Evolutionary conservation across 2,113 vertebrate genomes (phyloP), one percentile per base, ranked within the genome.

Genomic region (Echinops telfairi): DNA sequence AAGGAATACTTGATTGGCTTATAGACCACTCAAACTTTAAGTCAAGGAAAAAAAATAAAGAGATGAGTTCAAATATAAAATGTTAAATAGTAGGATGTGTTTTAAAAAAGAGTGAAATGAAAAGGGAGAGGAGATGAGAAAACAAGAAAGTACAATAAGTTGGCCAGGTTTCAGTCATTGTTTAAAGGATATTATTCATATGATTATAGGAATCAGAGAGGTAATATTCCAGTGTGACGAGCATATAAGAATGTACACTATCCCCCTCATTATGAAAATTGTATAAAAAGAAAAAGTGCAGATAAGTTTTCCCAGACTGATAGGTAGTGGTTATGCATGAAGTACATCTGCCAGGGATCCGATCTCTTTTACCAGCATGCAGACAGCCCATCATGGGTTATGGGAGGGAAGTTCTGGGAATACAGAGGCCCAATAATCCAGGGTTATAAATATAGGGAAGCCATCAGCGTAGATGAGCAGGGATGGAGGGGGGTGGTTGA

Each of bases 41-140:
- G 43, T 14, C 47, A 53, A 38, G 60, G 12, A 27, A 62, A 75
- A 75, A 75, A 38, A 92, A 79, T 58, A 33, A 75, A 36, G 25
- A 29, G 12, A 31, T 4, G 31, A 43, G 88, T 79, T 82, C 33
- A 96, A 91, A 33, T 53, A 38, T 25, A 86, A 88, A 88, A 47
- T 7, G 40, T 53, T 76, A 16, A 64, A 62, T 83, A 27, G 4
- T 3, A 92, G 62, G 15, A n/a, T 84, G 47, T 70, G 10, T 75
- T 71, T 15, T 43, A 82, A 81, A 53, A 53, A 53, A 53, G 47
- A 53, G 47, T 53, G 66, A 27, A 43, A 14, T 33, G 4, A 70
- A 92, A 79, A 88, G 14, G 33, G 86, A 83, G 47, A 82, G 14
- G 2, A 53, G 3, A 60, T 0, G 2, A 83, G 47, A 53, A 53